phyloP scores from a whole-genome alignment of 2,113 vertebrate species.

The Psephotus haematonotus region DNA sequence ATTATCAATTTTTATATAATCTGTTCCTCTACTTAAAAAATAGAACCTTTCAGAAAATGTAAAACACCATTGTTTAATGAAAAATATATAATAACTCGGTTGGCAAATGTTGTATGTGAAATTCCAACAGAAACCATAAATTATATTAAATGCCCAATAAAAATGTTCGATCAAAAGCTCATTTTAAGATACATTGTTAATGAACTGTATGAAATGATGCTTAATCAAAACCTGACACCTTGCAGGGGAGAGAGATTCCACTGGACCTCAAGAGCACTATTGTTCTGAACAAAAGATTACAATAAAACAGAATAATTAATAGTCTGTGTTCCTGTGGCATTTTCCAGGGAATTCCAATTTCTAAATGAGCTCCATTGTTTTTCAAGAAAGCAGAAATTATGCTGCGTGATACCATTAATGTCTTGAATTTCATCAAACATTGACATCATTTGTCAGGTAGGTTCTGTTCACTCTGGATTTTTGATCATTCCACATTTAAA shows the following conservation, averaged over 20 bases:
- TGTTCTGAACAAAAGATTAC: constrained; percentile 76
- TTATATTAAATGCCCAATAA: constrained; percentile 81
- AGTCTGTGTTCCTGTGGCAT: constrained; percentile 39
- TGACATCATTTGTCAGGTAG: constrained; percentile 33
- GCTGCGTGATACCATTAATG: background rate
- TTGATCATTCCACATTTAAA: background rate
- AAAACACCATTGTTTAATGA: constrained; percentile 65
- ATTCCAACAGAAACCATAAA: constrained; percentile 77
- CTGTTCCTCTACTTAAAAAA: constrained; percentile 1
- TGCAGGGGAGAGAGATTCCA: constrained; percentile 58
- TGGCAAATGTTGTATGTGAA: constrained; percentile 73
- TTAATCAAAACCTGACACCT: constrained; percentile 77
- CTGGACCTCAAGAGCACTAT: constrained; percentile 66
- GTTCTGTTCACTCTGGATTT: constrained; percentile 23
- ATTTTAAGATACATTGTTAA: constrained; percentile 81
- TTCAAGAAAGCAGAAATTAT: constrained; percentile 62
- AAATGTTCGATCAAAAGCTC: constrained; percentile 81
- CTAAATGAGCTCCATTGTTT: constrained; percentile 56
- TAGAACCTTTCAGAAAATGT: constrained; percentile 37
- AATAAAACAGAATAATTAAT: constrained; percentile 76
- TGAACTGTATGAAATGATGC: constrained; percentile 77
- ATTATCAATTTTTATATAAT: constrained; percentile 64
- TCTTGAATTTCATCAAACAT: constrained; percentile 43
- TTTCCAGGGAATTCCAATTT: constrained; percentile 66
- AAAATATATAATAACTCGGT: constrained; percentile 68